A percentile compares a stretch with the other conserved stretches of the same genome.
phyloP scores from a whole-genome alignment of 2,797 vertebrate genomes.

The Pangasius sanitwongsei region DNA sequence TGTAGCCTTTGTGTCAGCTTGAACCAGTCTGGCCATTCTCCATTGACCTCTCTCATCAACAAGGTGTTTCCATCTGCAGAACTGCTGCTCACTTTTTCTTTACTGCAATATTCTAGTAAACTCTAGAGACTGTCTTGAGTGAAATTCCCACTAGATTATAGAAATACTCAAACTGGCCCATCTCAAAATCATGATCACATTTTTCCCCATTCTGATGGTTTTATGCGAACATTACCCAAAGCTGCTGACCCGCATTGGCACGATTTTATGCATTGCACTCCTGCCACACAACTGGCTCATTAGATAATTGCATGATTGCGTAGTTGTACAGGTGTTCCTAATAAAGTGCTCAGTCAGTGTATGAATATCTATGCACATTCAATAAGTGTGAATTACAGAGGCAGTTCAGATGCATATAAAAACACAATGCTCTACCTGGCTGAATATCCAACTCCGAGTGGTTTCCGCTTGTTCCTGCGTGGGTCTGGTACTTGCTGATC shows the following conservation, averaged over 20 bases:
- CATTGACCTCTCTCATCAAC: background rate
- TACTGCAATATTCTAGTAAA: background rate
- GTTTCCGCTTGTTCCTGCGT: conserved; percentile 86
- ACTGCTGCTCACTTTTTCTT: background rate
- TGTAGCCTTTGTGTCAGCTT: background rate
- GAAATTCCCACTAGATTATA: background rate
- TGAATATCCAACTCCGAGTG: conserved; percentile 89
- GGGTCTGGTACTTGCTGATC: conserved; percentile 87
- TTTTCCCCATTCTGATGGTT: background rate
- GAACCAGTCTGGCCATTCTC: background rate
- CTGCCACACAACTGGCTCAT: background rate
- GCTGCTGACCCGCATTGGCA: background rate
- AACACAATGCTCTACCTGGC: conserved; percentile 78
- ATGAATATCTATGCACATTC: background rate
- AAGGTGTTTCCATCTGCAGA: background rate
- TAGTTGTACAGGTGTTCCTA: too few relatives aligned
- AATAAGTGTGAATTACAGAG: background rate
- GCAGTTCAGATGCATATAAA: background rate
- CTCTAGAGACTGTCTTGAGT: background rate
- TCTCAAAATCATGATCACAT: background rate
- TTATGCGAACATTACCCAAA: background rate
- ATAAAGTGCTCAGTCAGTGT: background rate
- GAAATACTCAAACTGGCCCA: background rate
- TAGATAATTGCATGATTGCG: background rate
- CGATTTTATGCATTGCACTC: background rate